These are phyloP conservation scores for Bombus affinis DNA, from an alignment of 1,140 invertebrate species.

Conservation along the genomic window DNA sequence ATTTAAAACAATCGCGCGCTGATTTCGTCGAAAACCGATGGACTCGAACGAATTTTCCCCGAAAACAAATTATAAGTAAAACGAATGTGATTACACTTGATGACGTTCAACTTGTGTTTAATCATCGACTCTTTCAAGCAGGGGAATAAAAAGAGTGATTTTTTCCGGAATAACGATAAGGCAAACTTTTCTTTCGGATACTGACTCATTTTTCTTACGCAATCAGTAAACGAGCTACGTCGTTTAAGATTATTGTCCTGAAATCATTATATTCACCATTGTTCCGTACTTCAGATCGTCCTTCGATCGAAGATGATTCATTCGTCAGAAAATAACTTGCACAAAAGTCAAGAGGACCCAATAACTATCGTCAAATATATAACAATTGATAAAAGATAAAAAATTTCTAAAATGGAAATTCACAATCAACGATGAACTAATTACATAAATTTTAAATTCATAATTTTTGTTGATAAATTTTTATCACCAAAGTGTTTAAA, in stretches of 20 bases:
- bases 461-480: neutral
- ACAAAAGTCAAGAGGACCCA: neutral
- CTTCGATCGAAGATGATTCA: constrained; percentile 38
- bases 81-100: neutral
- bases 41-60: neutral
- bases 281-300: neutral
- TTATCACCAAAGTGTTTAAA: neutral
- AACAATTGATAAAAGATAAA: no score
- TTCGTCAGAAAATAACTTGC: neutral
- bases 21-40: no score
- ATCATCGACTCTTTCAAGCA: neutral
- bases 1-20: neutral
- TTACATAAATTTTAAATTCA: neutral
- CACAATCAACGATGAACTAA: neutral
- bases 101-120: neutral
- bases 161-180: neutral
- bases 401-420: neutral
- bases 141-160: neutral
- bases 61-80: neutral
- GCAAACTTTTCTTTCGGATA: neutral
- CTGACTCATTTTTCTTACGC: constrained; percentile 31
- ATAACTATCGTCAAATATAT: neutral
- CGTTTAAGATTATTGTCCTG: constrained; percentile 34
- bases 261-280: constrained; percentile 32
- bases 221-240: constrained; percentile 9